phyloP scores from a whole-genome alignment of 2,113 vertebrate genomes.

The Microcebus ravelobensis region DNA sequence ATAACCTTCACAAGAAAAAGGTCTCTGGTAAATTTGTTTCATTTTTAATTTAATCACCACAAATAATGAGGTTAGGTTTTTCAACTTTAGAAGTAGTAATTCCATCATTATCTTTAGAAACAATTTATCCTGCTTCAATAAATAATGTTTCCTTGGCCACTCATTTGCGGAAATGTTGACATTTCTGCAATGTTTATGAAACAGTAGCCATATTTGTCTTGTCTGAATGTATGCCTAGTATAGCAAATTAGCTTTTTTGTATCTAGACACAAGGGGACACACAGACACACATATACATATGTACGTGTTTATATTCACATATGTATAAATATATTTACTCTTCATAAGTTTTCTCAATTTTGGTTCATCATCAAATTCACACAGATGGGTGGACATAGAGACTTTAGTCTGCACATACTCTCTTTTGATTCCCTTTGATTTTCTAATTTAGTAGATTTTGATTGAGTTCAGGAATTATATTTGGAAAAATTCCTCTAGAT shows the following conservation, averaged over 20 bases:
- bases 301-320: neutral
- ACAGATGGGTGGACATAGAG: neutral
- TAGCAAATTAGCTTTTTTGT: neutral
- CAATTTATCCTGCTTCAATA: neutral
- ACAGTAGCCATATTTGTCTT: neutral
- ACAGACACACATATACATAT: neutral
- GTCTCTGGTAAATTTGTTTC: neutral
- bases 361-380: neutral
- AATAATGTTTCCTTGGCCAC: neutral
- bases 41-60: slow-evolving; percentile 11
- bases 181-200: neutral
- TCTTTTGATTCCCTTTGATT: neutral
- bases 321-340: neutral
- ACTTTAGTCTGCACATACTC: neutral
- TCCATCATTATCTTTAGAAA: neutral
- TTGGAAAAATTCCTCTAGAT: neutral
- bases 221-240: neutral
- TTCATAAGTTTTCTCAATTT: slow-evolving; percentile 12
- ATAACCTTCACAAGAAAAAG: neutral
- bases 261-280: neutral
- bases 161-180: neutral
- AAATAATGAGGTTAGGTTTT: neutral
- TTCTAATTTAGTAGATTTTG: neutral
- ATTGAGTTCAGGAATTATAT: neutral
- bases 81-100: neutral